Conservation (phyloP, 2,888 invertebrate genomes). For the Agapetus fuscipes region DNA sequence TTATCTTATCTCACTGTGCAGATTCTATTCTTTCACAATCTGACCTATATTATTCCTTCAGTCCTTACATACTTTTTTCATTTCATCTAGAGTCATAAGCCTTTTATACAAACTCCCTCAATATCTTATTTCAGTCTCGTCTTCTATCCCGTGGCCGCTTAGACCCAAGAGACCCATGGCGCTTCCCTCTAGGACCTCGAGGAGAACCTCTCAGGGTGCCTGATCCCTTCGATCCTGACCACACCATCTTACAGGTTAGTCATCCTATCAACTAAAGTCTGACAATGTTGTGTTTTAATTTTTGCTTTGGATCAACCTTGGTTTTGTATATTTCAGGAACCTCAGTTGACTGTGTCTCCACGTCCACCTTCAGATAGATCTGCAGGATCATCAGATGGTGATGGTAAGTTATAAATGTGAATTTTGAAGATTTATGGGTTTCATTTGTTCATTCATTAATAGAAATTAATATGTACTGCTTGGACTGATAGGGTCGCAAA, state of each 20-base stretch:
- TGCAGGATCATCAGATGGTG: constrained; percentile 14
- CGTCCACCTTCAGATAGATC: constrained; percentile 12
- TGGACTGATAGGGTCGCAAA: no score
- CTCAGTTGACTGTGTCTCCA: constrained; percentile 15
- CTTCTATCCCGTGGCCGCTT: constrained; percentile 15
- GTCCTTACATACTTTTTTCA: no score
- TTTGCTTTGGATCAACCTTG: background rate
- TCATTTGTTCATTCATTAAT: background rate
- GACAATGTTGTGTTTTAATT: no score
- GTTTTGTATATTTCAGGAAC: constrained; percentile 15
- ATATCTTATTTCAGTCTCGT: constrained; percentile 11
- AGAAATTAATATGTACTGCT: no score
- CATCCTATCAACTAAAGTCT: background rate
- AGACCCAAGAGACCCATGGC: constrained; percentile 20
- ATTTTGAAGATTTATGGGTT: background rate
- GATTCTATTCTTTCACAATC: no score
- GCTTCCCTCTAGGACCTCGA: constrained; percentile 18
- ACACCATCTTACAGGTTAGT: constrained; percentile 11
- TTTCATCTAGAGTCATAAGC: no score
- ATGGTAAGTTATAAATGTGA: constrained; percentile 10
- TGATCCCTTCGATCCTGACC: constrained; percentile 18
- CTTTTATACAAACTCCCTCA: no score
- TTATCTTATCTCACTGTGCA: no score
- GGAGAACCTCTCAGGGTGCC: constrained; percentile 19
- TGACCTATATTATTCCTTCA: no score